phyloP scores from a whole-genome alignment of 2,888 invertebrate species.

The Petrolisthes cinctipes region DNA sequence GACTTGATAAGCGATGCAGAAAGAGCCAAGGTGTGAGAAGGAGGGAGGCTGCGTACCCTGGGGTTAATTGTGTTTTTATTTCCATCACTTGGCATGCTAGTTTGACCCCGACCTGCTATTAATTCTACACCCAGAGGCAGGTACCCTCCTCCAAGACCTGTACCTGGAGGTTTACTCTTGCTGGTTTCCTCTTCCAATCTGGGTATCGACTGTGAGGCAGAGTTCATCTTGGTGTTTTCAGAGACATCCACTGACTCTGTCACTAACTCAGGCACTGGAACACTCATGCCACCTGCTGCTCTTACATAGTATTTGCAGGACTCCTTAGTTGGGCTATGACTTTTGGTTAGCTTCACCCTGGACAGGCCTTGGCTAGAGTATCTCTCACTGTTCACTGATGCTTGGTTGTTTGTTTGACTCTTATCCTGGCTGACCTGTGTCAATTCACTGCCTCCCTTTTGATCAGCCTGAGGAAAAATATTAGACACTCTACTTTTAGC shows the following conservation, averaged over 20 bases:
- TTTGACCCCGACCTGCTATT: constrained; percentile 40
- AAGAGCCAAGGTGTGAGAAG: constrained; percentile 49
- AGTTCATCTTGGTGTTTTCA: background rate
- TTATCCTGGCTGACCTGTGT: background rate
- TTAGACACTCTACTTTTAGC: too few species aligned
- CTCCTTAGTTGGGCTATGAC: constrained; percentile 16
- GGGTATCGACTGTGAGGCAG: constrained; percentile 1
- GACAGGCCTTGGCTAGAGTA: background rate
- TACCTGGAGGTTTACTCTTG: background rate
- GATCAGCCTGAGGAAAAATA: background rate
- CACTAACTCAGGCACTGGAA: constrained; percentile 38
- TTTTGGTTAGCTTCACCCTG: constrained; percentile 30
- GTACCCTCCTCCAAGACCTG: constrained; percentile 3
- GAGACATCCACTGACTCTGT: background rate
- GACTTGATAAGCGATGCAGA: constrained; percentile 52
- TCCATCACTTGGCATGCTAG: constrained; percentile 41
- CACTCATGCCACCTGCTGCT: constrained; percentile 54
- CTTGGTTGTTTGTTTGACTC: background rate
- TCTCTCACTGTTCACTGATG: too few species aligned
- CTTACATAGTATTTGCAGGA: constrained; percentile 31
- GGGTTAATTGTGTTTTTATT: constrained; percentile 20
- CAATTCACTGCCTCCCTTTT: background rate
- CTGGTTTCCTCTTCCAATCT: constrained; percentile 21
- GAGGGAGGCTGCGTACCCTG: constrained; percentile 40
- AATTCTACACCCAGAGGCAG: constrained; percentile 50